Percentiles rank a stretch among this genome's conserved stretches.
phyloP scores from a whole-genome alignment of 2,888 invertebrate genomes.

The Sarcophaga rosellei region DNA sequence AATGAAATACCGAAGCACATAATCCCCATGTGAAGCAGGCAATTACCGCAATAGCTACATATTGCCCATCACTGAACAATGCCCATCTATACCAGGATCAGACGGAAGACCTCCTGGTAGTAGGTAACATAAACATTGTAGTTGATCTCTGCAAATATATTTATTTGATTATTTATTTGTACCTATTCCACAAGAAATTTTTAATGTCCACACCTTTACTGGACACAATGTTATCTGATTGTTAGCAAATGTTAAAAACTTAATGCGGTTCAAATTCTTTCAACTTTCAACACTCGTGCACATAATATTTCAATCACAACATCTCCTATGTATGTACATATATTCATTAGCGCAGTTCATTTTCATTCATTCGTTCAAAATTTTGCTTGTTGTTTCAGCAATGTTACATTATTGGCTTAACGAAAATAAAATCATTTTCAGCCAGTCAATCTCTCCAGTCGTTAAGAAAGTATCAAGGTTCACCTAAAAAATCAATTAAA shows the following conservation, averaged over 20 bases:
- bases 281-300: neutral
- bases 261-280: neutral
- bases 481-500: constrained; percentile 46
- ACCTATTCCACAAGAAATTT: neutral
- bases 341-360: too few species aligned
- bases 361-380: too few species aligned
- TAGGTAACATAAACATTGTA: neutral
- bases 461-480: neutral
- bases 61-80: neutral
- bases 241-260: neutral
- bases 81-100: neutral
- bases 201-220: neutral
- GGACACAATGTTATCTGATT: too few species aligned
- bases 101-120: neutral
- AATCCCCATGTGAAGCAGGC: neutral
- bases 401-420: too few species aligned
- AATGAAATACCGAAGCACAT: neutral
- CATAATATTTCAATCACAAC: neutral
- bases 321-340: neutral
- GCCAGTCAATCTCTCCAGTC: neutral
- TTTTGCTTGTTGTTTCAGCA: too few species aligned
- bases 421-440: neutral
- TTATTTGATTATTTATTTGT: neutral
- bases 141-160: neutral
- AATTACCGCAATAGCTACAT: neutral